Evolutionary conservation across 2,888 invertebrate species (phyloP).

Genomic region (Eupsilia transversa): DNA sequence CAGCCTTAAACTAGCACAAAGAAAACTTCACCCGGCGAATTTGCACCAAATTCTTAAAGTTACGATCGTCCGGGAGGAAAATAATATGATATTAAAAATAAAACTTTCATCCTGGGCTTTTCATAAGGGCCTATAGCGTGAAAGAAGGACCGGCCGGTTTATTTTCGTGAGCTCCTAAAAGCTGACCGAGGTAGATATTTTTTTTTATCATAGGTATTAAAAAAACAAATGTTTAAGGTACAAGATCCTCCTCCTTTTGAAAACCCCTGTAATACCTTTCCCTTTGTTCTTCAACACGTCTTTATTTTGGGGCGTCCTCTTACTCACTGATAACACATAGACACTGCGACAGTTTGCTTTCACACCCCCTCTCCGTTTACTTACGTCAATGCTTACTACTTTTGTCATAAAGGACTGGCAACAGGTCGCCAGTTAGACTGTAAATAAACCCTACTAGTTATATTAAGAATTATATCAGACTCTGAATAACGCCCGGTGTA

Average conservation of each 20-base stretch:
- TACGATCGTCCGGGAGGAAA: conserved; percentile 27
- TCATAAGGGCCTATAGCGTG: not conserved
- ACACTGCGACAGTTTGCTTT: conserved; percentile 33
- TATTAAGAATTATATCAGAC: conserved; percentile 2
- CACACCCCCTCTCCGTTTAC: not conserved
- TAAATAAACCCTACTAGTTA: not conserved
- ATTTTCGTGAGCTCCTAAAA: conserved; percentile 6
- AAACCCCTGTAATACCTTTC: too few species aligned
- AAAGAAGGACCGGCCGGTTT: conserved; percentile 3
- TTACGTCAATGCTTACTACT: conserved; percentile 45
- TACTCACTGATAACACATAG: conserved; percentile 16
- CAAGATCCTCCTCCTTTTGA: not conserved
- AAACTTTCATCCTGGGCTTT: not conserved
- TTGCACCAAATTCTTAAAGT: conserved; percentile 28
- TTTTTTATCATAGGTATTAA: not conserved
- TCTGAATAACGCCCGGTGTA: too few species aligned
- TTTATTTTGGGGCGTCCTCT: conserved; percentile 16
- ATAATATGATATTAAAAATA: conserved; percentile 32
- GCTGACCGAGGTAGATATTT: too few species aligned
- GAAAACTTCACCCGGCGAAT: conserved; percentile 11
- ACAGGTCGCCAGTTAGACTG: conserved; percentile 37
- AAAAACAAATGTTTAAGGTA: not conserved
- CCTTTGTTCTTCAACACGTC: conserved; percentile 1
- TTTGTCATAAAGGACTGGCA: conserved; percentile 20
- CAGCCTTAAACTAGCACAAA: conserved; percentile 15